Evolutionary conservation across 2,888 invertebrate genomes (phyloP).

Genomic region (Rotaria magnacalcarata): DNA sequence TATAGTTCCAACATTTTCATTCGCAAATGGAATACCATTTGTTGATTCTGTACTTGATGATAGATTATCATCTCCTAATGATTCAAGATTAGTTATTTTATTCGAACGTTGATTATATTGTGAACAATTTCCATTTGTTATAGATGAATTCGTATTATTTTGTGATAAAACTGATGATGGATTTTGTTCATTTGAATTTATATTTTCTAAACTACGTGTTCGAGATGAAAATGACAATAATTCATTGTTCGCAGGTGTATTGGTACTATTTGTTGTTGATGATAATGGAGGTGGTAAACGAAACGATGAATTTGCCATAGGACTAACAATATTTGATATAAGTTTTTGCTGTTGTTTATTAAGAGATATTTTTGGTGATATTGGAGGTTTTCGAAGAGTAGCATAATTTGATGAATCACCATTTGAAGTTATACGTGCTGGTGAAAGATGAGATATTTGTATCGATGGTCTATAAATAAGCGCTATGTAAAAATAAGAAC

Average conservation of each 20-base stretch:
- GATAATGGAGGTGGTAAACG: conserved; percentile 29
- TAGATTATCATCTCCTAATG: conserved; percentile 47
- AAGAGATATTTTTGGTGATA: neutral
- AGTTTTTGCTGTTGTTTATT: neutral
- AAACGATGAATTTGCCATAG: neutral
- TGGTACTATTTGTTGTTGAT: neutral
- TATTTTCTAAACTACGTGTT: conserved; percentile 25
- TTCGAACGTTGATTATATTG: neutral
- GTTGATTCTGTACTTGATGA: conserved; percentile 80
- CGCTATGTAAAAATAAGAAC: no score
- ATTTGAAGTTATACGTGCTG: neutral
- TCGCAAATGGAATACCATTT: conserved; percentile 81
- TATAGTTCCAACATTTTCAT: conserved; percentile 96
- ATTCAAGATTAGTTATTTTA: neutral
- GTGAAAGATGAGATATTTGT: neutral
- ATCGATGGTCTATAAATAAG: neutral
- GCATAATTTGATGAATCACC: conserved; percentile 15
- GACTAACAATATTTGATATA: neutral
- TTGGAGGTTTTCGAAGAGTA: neutral
- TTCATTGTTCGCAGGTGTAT: neutral
- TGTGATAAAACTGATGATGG: neutral
- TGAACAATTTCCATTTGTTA: neutral
- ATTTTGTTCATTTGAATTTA: neutral
- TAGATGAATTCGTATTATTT: neutral
- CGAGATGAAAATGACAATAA: neutral